Percentiles rank a stretch among this genome's conserved stretches.
Evolutionary conservation across 2,888 invertebrate genomes (phyloP).

Genomic region (Hoplodrina blanda): DNA sequence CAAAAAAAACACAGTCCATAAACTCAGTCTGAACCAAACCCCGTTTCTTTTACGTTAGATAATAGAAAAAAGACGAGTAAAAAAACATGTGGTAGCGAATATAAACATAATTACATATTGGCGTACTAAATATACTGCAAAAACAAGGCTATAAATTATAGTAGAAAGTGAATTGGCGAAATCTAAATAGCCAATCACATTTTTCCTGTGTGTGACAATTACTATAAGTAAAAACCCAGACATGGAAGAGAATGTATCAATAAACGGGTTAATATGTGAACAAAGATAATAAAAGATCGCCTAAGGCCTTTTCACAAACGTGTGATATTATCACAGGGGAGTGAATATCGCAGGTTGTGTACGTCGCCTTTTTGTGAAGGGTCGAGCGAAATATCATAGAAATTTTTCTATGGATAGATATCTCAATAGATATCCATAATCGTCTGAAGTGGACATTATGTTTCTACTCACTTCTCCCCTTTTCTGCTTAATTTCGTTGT

Average conservation of each 20-base stretch:
- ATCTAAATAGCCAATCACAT: not conserved
- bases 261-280: not conserved
- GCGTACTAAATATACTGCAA: slow-evolving; percentile 27
- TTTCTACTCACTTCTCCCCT: too few species aligned
- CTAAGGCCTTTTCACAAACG: too few species aligned
- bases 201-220: slow-evolving; percentile 3
- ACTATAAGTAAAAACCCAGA: not conserved
- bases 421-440: too few species aligned
- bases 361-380: too few species aligned
- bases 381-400: too few species aligned
- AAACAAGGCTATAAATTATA: slow-evolving; percentile 52
- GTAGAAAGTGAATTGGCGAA: slow-evolving; percentile 44
- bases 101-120: slow-evolving; percentile 18
- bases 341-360: too few species aligned
- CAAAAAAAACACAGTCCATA: not conserved
- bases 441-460: too few species aligned
- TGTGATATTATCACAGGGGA: too few species aligned
- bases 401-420: too few species aligned
- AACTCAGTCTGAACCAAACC: not conserved
- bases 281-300: not conserved
- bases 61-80: not conserved
- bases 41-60: not conserved
- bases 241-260: not conserved
- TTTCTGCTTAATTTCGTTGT: too few species aligned
- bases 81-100: not conserved